Percentiles rank a stretch among this genome's conserved stretches.
Evolutionary conservation across 37 sponge, comb jelly and placozoan genomes (phyloP).

Genomic region (Bolinopsis microptera): DNA sequence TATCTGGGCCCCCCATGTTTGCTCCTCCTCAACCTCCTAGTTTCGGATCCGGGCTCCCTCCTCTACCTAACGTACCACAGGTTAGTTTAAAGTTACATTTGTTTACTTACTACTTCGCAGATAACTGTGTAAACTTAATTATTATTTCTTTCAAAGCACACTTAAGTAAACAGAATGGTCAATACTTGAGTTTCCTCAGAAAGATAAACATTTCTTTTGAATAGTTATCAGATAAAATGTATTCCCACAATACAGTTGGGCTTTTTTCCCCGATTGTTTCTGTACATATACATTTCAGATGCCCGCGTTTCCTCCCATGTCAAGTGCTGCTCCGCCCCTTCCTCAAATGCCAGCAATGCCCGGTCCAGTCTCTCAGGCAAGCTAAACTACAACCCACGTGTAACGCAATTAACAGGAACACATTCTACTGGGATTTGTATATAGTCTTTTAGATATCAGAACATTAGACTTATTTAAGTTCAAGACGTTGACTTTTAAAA

Average conservation of each 20-base stretch:
- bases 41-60: slow-evolving; percentile 4
- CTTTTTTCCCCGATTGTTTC: too few species aligned
- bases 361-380: neutral
- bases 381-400: too few species aligned
- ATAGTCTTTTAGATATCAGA: neutral
- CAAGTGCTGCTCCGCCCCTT: neutral
- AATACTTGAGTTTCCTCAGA: too few species aligned
- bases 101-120: neutral
- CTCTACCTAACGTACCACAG: slow-evolving; percentile 24
- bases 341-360: neutral
- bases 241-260: too few species aligned
- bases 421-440: neutral
- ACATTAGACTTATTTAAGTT: neutral
- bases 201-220: too few species aligned
- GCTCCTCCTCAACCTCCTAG: slow-evolving; percentile 57
- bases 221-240: too few species aligned
- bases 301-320: slow-evolving; percentile 43
- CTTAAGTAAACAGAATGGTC: too few species aligned
- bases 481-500: neutral
- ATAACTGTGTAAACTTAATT: too few species aligned
- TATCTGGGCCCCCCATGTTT: slow-evolving; percentile 29
- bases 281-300: too few species aligned
- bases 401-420: too few species aligned
- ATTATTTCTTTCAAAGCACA: too few species aligned
- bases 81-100: neutral